Evolutionary conservation across 2,113 vertebrate genomes (phyloP).

Genomic region (Bothrops jararaca): DNA sequence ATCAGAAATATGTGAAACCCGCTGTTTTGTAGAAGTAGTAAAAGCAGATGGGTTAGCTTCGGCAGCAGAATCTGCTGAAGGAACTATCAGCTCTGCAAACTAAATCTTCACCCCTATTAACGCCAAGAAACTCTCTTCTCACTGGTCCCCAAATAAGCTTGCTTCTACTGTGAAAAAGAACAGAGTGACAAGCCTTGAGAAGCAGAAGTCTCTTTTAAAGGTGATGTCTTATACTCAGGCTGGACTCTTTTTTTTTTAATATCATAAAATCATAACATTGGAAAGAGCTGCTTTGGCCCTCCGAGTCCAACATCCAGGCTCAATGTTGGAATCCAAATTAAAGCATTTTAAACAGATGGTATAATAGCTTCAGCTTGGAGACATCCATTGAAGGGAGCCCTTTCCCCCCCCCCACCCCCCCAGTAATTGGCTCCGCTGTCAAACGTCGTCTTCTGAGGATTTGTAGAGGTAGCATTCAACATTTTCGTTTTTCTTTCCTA

Average conservation of each 20-base stretch:
- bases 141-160: background rate
- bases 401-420: background rate
- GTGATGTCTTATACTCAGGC: background rate
- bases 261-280: background rate
- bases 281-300: background rate
- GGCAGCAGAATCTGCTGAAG: conserved; percentile 60
- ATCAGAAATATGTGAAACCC: conserved; percentile 72
- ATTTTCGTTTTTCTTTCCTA: background rate
- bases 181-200: background rate
- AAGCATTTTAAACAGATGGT: background rate
- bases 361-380: background rate
- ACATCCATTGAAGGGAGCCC: background rate
- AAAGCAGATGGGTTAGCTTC: conserved; percentile 68
- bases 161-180: background rate
- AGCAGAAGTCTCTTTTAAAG: background rate
- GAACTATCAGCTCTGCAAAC: conserved; percentile 49
- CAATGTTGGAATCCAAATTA: background rate
- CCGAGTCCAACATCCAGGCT: background rate
- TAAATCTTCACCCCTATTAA: conserved; percentile 60
- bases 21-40: conserved; percentile 70
- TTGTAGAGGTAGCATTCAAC: background rate
- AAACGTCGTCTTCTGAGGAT: background rate
- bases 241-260: background rate
- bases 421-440: background rate
- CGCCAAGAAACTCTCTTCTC: conserved; percentile 47